Base-by-base conservation (phyloP, 2,113 vertebrate genomes). In the Baryphthengus martii region DNA sequence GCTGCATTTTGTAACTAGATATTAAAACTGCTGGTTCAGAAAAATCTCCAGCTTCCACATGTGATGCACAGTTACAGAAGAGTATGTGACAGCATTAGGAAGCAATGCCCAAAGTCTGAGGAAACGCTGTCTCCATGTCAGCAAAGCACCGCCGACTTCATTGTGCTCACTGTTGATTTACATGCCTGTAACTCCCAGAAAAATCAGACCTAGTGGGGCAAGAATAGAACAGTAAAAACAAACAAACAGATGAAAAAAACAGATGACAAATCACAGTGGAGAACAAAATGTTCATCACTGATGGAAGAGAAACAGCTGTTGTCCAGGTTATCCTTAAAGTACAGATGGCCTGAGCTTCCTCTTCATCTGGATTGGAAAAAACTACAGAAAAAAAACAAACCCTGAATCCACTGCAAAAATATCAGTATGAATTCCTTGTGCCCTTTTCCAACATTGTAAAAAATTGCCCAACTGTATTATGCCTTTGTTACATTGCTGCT, bases 231-330 rank as follows among this genome's bases (percentile, higher is more conserved):
- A 75, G 28, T 21, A 35, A 66, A 89, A 70, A 39, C n/a, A n/a
- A 59, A 21, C 9, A 50, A 82, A 65, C 10, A 82, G 76, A 92
- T n/a, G n/a, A n/a, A n/a, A n/a, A n/a, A 33, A 76, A 6, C 11
- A 77, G 31, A 75, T 53, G 59, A 80, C 20, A 86, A 86, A 90
- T 83, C 78, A 77, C 63, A 88, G 40, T 80, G 84, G 65, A 89
- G 26, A 77, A 37, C 15, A 85, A 85, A 94, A 95, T 55, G 50
- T 73, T 91, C 11, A 37, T 63, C 59, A 44, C 3, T 77, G 75
- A 63, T 82, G 71, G 66, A 88, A 93, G 17, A 91, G 67, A 88
- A 89, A 82, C 88, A 96, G 71, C 85, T 96, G 90, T 79, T 91
- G 50, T 90, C 56, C 82, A 93, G 63, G 88, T 90, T 96, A 86